Base-by-base conservation (phyloP, 2,113 vertebrate species). In the Varanus salvator region DNA sequence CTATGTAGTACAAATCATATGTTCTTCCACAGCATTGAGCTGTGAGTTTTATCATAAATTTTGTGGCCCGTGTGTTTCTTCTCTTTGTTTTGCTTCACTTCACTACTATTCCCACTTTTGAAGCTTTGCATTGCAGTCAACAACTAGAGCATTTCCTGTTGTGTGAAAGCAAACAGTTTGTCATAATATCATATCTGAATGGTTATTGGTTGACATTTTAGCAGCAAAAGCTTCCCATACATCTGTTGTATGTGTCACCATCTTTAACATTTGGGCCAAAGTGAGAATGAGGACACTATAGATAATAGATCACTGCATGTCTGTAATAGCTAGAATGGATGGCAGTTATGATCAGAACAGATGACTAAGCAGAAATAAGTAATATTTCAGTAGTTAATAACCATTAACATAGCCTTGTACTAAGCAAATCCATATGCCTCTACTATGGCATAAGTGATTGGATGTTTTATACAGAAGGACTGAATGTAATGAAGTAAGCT, bases 391-490 rank as follows among this genome's bases (percentile, higher is more conserved):
- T 95, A 95, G 95, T 92, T 87, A 89, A 50, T 88, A 93, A 88
- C 94, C 93, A 91, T 84, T 90, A 89, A 85, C 71, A 34, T 78
- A 50, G n/a, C 88, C 87, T 93, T 82, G 60, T 92, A 93, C 80
- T 94, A 96, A 96, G 93, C 94, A 94, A 89, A 93, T 94, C 95
- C 95, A 95, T 96, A 95, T 95, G 95, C 93, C 86, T 93, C 84
- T 92, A 87, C 90, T 92, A 71, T 80, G 89, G 89, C 75, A 34
- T 92, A 93, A 95, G 93, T 93, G 91, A 90, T 86, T 95, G 0
- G 9, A 84, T 90, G 93, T 94, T 94, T 92, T 91, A 0, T 80
- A 78, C 89, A 90, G 94, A 86, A 95, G 77, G 66, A 94, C 50
- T 88, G 75, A 92, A 92, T 92, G 92, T 96, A 95, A 95, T 94